phyloP scores from a whole-genome alignment of 2,797 vertebrate species.

The Fistularia tabacaria region DNA sequence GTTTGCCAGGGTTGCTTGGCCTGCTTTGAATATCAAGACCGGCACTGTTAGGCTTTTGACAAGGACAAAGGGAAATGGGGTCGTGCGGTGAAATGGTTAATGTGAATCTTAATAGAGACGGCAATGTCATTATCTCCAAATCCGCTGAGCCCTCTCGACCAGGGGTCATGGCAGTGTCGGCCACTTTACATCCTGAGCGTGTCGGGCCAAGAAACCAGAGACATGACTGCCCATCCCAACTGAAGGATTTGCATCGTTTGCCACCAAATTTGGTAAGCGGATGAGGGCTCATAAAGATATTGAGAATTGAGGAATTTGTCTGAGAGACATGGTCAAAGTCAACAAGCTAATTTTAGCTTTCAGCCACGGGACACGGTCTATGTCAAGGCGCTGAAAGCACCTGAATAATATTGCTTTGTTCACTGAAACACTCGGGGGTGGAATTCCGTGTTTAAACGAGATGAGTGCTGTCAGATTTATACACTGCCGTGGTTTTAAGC shows the following conservation, averaged over 20 bases:
- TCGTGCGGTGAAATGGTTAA: conserved; percentile 64
- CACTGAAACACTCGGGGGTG: conserved; percentile 18
- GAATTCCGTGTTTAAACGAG: conserved; percentile 45
- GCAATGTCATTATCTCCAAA: conserved; percentile 72
- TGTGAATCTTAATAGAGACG: conserved; percentile 70
- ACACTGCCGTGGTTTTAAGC: conserved; percentile 60
- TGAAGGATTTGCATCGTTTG: conserved; percentile 68
- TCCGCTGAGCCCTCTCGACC: conserved; percentile 66
- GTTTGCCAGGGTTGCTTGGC: conserved; percentile 33
- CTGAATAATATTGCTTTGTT: conserved; percentile 19
- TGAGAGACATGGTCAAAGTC: conserved; percentile 67
- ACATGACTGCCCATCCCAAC: conserved; percentile 73
- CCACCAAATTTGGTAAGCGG: conserved; percentile 64
- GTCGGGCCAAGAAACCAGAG: conserved; percentile 51
- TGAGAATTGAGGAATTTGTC: conserved; percentile 65
- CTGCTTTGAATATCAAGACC: conserved; percentile 41
- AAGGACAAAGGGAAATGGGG: conserved; percentile 62
- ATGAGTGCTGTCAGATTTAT: conserved; percentile 61
- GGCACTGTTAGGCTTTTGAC: conserved; percentile 48
- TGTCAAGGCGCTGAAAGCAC: conserved; percentile 21
- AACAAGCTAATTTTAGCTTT: conserved; percentile 50
- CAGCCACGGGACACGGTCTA: conserved; percentile 1
- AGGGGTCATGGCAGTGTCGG: conserved; percentile 47
- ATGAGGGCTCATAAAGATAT: conserved; percentile 67
- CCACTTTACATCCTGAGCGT: conserved; percentile 66